Conservation (phyloP, 1,140 invertebrate species). For the Nephila pilipes region DNA sequence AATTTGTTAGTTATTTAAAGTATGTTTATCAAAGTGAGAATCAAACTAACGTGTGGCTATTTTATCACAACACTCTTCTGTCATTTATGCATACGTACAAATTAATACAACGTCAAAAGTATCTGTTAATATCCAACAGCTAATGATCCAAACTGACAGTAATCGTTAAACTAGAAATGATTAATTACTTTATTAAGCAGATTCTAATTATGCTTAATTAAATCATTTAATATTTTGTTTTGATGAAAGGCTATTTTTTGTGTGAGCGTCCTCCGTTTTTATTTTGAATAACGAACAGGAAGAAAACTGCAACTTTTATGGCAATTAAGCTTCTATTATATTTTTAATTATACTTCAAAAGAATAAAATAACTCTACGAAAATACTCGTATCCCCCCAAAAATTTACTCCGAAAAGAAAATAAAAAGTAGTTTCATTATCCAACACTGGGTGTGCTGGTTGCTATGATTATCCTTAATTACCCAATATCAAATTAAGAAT, state of each 20-base stretch:
- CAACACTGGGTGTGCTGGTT: not conserved
- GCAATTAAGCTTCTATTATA: conserved; percentile 5
- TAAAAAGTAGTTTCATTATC: not conserved
- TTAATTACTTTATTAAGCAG: conserved; percentile 21
- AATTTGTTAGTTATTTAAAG: no score
- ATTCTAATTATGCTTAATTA: conserved; percentile 22
- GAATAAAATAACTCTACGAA: not conserved
- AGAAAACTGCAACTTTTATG: not conserved
- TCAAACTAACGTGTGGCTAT: no score
- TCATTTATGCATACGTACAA: no score
- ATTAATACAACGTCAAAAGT: not conserved
- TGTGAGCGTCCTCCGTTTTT: not conserved
- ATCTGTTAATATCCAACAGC: not conserved
- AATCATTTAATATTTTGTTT: not conserved
- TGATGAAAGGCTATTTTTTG: not conserved
- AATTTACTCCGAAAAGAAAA: not conserved
- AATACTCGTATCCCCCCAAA: not conserved
- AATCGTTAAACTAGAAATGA: not conserved
- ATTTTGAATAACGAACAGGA: not conserved
- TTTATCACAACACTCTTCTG: no score
- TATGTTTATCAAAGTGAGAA: no score
- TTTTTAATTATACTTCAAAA: not conserved
- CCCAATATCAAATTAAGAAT: not conserved
- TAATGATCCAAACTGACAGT: conserved; percentile 8
- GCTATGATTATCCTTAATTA: not conserved